phyloP scores from a whole-genome alignment of 53 echinoderm and acorn worm species.

The Temnopleurus reevesii region DNA sequence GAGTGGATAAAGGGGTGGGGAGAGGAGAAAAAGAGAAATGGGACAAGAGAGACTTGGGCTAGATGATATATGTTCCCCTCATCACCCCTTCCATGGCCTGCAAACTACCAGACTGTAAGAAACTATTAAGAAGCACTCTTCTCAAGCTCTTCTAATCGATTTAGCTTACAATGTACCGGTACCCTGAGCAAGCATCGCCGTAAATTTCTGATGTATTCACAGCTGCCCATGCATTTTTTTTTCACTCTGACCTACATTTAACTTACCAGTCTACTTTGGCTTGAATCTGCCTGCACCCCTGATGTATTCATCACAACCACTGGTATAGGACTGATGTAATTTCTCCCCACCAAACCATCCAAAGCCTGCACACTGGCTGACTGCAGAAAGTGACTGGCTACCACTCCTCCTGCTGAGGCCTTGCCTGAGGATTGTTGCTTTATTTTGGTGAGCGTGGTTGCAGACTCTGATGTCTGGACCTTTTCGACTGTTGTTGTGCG shows the following conservation, averaged over 20 bases:
- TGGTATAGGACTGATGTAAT: constrained; percentile 40
- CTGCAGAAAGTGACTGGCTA: constrained; percentile 43
- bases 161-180: no score
- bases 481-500: not conserved
- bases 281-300: not conserved
- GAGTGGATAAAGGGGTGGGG: no score
- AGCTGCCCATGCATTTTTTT: not conserved
- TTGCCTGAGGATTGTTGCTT: not conserved
- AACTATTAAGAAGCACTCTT: no score
- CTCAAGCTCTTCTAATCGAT: no score
- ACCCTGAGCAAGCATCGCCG: no score
- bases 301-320: constrained; percentile 45
- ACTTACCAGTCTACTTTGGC: not conserved
- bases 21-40: no score
- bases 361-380: constrained; percentile 48
- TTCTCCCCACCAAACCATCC: constrained; percentile 9
- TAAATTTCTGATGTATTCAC: no score
- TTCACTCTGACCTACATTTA: not conserved
- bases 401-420: constrained; percentile 17
- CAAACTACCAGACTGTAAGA: no score
- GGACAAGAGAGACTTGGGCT: no score
- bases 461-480: constrained; percentile 3
- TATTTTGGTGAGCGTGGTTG: constrained; percentile 45
- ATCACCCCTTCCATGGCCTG: no score
- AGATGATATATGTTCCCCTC: no score